Percentiles rank a stretch among this genome's conserved stretches.
Conservation (phyloP, 1,140 invertebrate genomes). For the Drosophila quadrilineata region DNA sequence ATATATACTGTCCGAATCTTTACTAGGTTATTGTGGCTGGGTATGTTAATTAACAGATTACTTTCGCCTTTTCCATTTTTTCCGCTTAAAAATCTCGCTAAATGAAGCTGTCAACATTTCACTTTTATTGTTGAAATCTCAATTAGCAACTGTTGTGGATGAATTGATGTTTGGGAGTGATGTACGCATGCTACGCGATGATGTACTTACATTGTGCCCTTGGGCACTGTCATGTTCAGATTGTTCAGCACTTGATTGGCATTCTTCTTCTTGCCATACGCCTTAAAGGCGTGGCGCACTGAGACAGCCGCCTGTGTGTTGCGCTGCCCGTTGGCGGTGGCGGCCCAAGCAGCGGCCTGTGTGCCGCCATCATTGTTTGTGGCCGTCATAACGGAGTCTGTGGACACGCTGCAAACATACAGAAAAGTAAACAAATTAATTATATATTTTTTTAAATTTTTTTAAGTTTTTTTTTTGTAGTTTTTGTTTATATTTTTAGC, state of each 20-base stretch:
- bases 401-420: slow-evolving; percentile 53
- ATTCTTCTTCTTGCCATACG: slow-evolving; percentile 91
- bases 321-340: slow-evolving; percentile 70
- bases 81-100: slow-evolving; percentile 51
- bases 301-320: slow-evolving; percentile 89
- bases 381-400: slow-evolving; percentile 67
- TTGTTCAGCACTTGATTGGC: slow-evolving; percentile 92
- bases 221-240: slow-evolving; percentile 94
- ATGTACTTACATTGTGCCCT: slow-evolving; percentile 93
- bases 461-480: too few relatives aligned
- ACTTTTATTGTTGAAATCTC: slow-evolving; percentile 47
- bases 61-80: slow-evolving; percentile 59
- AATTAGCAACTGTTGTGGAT: not conserved
- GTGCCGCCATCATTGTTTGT: slow-evolving; percentile 81
- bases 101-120: slow-evolving; percentile 62
- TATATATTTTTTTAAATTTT: not conserved
- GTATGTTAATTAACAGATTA: too few relatives aligned
- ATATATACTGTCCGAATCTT: too few relatives aligned
- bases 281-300: slow-evolving; percentile 92
- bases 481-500: too few relatives aligned
- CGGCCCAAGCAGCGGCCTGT: slow-evolving; percentile 54
- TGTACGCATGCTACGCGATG: too few relatives aligned
- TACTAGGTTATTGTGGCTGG: too few relatives aligned
- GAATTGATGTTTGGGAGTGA: too few relatives aligned
- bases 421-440: slow-evolving; percentile 1